These are phyloP conservation scores for Pachypsylla venusta DNA, from an alignment of 1,140 invertebrate genomes.

Conservation along the genomic window DNA sequence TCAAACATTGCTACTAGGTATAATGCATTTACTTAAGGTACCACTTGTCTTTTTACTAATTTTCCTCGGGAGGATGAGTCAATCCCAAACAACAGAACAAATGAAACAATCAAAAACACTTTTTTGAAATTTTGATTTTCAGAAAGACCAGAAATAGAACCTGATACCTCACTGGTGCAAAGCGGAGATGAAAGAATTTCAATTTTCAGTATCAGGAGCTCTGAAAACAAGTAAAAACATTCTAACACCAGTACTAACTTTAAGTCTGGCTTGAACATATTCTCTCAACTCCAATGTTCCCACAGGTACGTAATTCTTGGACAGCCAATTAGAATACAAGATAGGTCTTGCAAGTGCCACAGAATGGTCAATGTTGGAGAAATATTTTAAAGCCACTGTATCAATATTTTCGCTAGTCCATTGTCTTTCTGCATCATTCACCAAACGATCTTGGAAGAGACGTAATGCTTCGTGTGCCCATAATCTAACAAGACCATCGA, in stretches of 20 bases:
- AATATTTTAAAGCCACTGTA: conserved; percentile 83
- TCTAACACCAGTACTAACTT: too few species aligned
- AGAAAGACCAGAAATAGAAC: not conserved
- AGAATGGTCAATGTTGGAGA: conserved; percentile 77
- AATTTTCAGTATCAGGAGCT: too few species aligned
- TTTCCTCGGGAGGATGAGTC: not conserved
- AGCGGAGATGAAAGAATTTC: too few species aligned
- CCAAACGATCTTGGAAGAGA: conserved; percentile 91
- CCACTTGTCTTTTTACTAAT: too few species aligned
- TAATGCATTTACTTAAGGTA: too few species aligned
- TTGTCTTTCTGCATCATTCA: conserved; percentile 81
- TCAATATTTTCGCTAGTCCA: conserved; percentile 99
- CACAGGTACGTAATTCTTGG: conserved; percentile 95
- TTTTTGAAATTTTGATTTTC: not conserved
- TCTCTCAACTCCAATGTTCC: conserved; percentile 87
- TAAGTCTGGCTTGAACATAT: conserved; percentile 91
- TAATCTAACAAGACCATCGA: conserved; percentile 88
- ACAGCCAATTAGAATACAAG: conserved; percentile 97
- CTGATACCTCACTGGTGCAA: not conserved
- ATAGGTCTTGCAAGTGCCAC: conserved; percentile 79
- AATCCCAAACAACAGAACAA: not conserved
- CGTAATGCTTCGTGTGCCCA: conserved; percentile 98
- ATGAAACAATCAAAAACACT: not conserved
- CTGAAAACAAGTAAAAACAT: too few species aligned
- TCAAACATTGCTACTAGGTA: too few species aligned